Evolutionary conservation across 23 tunicate species (phyloP).

Genomic region (Ciona savignyi): DNA sequence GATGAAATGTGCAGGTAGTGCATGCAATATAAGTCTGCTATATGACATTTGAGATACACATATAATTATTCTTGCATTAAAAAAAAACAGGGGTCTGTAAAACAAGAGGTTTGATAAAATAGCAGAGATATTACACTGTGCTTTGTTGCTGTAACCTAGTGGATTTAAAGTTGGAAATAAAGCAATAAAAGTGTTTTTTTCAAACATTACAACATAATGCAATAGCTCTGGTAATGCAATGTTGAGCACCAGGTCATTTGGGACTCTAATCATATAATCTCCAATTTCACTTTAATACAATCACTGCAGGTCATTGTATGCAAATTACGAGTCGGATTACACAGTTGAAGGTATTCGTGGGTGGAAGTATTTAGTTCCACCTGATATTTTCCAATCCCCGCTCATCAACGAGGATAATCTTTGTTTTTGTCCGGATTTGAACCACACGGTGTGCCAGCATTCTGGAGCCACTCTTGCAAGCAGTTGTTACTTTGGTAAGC

Average conservation of each 20-base stretch:
- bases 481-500: constrained; percentile 30
- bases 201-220: no score
- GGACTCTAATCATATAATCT: no score
- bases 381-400: constrained; percentile 50
- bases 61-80: no score
- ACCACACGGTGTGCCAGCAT: constrained; percentile 32
- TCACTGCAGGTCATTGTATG: constrained; percentile 24
- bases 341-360: constrained; percentile 25
- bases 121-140: neutral
- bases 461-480: constrained; percentile 33
- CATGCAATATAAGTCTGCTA: neutral
- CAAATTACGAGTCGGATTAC: constrained; percentile 13
- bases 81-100: no score
- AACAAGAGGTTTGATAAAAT: neutral
- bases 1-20: constrained; percentile 51
- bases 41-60: no score
- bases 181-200: no score
- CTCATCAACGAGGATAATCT: constrained; percentile 20
- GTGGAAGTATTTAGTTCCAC: constrained; percentile 42
- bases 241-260: no score
- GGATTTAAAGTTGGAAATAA: neutral
- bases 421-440: constrained; percentile 31
- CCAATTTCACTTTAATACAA: neutral
- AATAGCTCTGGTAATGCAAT: no score
- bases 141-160: neutral